These are phyloP conservation scores for Notarius quadriscutis DNA, from an alignment of 2,113 vertebrate genomes.

Conservation along the genomic window DNA sequence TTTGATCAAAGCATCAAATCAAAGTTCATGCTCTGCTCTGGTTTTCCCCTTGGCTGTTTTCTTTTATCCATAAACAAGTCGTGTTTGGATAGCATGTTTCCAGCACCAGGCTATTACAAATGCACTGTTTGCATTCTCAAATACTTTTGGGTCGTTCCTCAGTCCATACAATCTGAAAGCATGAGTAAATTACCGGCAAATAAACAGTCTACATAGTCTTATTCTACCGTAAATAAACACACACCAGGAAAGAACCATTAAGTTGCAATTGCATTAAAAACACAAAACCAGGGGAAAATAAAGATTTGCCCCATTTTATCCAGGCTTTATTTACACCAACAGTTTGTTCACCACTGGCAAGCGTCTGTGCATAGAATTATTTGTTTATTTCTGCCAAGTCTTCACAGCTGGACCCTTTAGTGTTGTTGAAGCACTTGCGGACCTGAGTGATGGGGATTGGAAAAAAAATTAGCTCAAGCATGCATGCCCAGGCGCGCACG, in stretches of 20 bases:
- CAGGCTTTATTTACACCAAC: constrained; percentile 66
- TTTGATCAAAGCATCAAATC: constrained; percentile 36
- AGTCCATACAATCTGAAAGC: constrained; percentile 12
- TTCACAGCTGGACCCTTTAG: constrained; percentile 51
- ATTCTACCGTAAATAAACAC: constrained; percentile 64
- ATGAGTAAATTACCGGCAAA: constrained; percentile 51
- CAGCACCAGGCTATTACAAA: constrained; percentile 20
- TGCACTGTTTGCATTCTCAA: constrained; percentile 34
- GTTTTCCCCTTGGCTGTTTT: constrained; percentile 32
- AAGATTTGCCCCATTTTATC: constrained; percentile 46
- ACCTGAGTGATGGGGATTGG: constrained; percentile 19
- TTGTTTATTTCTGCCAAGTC: constrained; percentile 66
- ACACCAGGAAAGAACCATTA: constrained; percentile 58
- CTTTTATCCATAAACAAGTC: constrained; percentile 34
- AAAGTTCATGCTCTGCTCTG: constrained; percentile 9
- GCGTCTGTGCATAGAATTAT: constrained; percentile 66
- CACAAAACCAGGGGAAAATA: constrained; percentile 45
- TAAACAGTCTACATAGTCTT: constrained; percentile 55
- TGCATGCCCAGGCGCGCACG: background rate
- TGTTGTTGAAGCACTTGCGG: background rate
- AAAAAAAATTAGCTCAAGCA: constrained; percentile 14
- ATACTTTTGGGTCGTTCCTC: constrained; percentile 23
- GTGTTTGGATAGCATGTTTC: constrained; percentile 36
- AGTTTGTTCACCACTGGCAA: constrained; percentile 61
- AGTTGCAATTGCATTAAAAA: constrained; percentile 55